Evolutionary conservation across 2,113 vertebrate genomes (phyloP), one percentile per base, ranked within the genome.

Genomic region (Microtus pennsylvanicus): DNA sequence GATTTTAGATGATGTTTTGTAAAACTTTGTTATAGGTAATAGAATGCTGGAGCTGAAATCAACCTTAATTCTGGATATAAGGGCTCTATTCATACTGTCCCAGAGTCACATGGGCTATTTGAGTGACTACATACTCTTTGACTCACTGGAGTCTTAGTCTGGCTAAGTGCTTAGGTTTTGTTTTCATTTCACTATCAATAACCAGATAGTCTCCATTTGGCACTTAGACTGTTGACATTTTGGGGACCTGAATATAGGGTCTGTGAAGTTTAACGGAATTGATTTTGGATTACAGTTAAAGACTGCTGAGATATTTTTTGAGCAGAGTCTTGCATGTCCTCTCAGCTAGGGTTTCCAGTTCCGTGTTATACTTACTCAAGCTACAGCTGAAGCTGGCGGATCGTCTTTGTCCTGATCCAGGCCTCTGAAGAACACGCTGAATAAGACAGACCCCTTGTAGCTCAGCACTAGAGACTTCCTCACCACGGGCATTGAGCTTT

Each of bases 251-350:
- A 87, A 90, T n/a, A 52, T 33, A 93, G 5, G 70, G 35, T 19
- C 45, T 87, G 92, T 91, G 61, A 83, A 94, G 42, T 95, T 94
- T 81, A 90, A n/a, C 35, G n/a, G 91, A 67, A 69, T 28, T n/a
- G 63, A 70, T 89, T 90, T 92, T 21, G 76, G 70, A 58, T 90
- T 65, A 61, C 42, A 55, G 30, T 63, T 92, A 87, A 92, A 92
- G 89, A 50, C 52, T 42, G 6, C 74, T 90, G 90, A 93, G 65
- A 30, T 92, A 28, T 35, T 90, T 90, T 94, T 90, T n/a, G 0
- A 94, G 78, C 30, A 55, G 87, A 72, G 70, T 94, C 58, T n/a
- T 16, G 55, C 61, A 30, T 7, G 80, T 50, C 70, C 0, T 55
- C 17, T 78, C 13, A 86, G 77, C 30, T 12, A 70, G 50, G 35